phyloP scores from a whole-genome alignment of 2,888 invertebrate genomes.

The Criorhina ranunculi region DNA sequence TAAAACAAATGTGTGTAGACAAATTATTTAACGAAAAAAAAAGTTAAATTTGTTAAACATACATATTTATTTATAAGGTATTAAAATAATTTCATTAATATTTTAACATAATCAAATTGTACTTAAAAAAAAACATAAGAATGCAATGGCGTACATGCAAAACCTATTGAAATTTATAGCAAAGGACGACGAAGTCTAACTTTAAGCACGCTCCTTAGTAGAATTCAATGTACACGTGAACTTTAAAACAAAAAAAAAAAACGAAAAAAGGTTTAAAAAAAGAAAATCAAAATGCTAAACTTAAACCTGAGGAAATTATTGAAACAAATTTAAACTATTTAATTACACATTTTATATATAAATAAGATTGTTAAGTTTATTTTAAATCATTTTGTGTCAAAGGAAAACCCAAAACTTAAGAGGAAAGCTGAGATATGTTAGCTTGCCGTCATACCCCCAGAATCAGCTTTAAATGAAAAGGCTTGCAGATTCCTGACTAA shows the following conservation, averaged over 20 bases:
- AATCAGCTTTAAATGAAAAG: too few species aligned
- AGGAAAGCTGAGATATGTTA: background rate
- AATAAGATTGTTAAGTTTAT: constrained; percentile 11
- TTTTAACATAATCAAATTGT: constrained; percentile 54
- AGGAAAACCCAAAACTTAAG: background rate
- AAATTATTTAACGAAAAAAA: constrained; percentile 41
- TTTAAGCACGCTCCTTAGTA: constrained; percentile 67
- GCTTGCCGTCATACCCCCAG: too few species aligned
- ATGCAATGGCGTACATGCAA: constrained; percentile 7
- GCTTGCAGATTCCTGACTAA: too few species aligned
- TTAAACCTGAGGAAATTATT: constrained; percentile 21
- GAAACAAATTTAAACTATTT: background rate
- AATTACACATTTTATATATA: background rate
- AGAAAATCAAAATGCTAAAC: background rate
- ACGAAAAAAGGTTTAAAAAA: constrained; percentile 9
- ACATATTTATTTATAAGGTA: constrained; percentile 50
- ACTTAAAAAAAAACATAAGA: constrained; percentile 21
- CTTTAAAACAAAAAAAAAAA: constrained; percentile 25
- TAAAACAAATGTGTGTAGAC: constrained; percentile 43
- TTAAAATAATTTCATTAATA: constrained; percentile 39
- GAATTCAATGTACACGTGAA: constrained; percentile 57
- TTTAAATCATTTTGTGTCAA: background rate
- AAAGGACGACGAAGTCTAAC: constrained; percentile 43
- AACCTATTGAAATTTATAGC: constrained; percentile 29
- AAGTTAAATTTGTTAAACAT: constrained; percentile 64